Evolutionary conservation across 2,797 vertebrate species (phyloP).

Genomic region (Leucoraja ocellata): DNA sequence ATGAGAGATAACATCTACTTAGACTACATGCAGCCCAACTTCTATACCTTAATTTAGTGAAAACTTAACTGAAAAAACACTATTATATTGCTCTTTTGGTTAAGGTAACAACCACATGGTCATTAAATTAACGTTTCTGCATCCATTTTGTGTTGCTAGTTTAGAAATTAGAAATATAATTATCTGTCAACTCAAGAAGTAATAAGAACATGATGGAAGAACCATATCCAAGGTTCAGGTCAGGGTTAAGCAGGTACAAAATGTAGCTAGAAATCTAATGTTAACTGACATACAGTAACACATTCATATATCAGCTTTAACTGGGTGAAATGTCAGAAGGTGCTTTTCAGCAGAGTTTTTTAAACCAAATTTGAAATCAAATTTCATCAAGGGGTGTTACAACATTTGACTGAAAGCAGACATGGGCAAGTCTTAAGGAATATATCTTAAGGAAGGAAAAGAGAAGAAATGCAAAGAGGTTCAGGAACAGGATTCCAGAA

Average conservation of each 20-base stretch:
- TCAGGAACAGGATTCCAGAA: no score
- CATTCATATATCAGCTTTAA: no score
- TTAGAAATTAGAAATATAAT: background rate
- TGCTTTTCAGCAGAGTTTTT: no score
- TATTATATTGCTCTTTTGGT: background rate
- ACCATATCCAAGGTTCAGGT: no score
- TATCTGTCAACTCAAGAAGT: background rate
- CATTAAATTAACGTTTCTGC: background rate
- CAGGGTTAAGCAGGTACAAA: background rate
- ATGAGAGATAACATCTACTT: background rate
- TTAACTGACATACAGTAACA: background rate
- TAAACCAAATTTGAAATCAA: no score
- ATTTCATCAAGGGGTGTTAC: no score
- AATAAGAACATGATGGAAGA: background rate
- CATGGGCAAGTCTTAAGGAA: no score
- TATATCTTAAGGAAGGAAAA: no score
- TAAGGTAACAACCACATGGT: background rate
- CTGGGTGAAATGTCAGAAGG: no score
- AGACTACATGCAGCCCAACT: constrained; percentile 12
- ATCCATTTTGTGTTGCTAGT: background rate
- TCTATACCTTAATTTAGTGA: background rate
- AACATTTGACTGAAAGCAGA: no score
- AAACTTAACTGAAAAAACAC: constrained; percentile 6
- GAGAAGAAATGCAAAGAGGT: no score
- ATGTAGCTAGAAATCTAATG: background rate